Percentiles rank a stretch among this genome's conserved stretches.
Conservation (phyloP, 2,797 vertebrate genomes). For the Microctenopoma stevenorrisi region DNA sequence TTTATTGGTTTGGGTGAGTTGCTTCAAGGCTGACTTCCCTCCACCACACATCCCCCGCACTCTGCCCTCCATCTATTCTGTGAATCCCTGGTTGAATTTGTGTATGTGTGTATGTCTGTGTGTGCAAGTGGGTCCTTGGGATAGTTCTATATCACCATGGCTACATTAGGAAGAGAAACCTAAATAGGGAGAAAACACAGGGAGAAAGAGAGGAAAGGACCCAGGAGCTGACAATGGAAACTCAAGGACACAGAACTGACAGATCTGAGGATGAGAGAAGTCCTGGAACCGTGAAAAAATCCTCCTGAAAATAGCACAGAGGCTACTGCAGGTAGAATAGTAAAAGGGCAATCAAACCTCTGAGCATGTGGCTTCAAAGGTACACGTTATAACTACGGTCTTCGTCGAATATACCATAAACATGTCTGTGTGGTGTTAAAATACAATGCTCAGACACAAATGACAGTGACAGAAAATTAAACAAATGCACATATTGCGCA, state of each 20-base stretch:
- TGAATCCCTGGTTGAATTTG: conserved; percentile 46
- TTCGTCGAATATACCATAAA: conserved; percentile 4
- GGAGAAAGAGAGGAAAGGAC: conserved; percentile 28
- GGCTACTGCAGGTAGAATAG: conserved; percentile 30
- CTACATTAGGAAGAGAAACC: conserved; percentile 59
- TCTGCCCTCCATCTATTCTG: conserved; percentile 44
- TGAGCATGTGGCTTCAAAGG: conserved; percentile 20
- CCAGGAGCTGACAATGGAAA: conserved; percentile 50
- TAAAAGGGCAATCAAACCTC: conserved; percentile 22
- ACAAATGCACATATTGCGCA: conserved; percentile 18
- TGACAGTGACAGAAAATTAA: conserved; percentile 17
- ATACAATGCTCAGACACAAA: not conserved
- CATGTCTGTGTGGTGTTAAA: not conserved
- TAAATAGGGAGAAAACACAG: conserved; percentile 21
- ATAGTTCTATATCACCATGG: conserved; percentile 66
- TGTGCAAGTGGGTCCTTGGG: conserved; percentile 41
- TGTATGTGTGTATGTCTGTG: not conserved
- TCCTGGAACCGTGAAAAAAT: conserved; percentile 15
- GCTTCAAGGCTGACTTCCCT: conserved; percentile 68
- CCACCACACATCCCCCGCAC: conserved; percentile 17
- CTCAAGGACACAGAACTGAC: conserved; percentile 56
- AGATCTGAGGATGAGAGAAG: conserved; percentile 48
- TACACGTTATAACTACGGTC: conserved; percentile 14
- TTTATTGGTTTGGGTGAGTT: conserved; percentile 55
- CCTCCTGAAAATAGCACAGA: conserved; percentile 37